Evolutionary conservation across 2,888 invertebrate genomes (phyloP), one percentile per base, ranked within the genome.

Genomic region (Mesodorylaimus sp.): DNA sequence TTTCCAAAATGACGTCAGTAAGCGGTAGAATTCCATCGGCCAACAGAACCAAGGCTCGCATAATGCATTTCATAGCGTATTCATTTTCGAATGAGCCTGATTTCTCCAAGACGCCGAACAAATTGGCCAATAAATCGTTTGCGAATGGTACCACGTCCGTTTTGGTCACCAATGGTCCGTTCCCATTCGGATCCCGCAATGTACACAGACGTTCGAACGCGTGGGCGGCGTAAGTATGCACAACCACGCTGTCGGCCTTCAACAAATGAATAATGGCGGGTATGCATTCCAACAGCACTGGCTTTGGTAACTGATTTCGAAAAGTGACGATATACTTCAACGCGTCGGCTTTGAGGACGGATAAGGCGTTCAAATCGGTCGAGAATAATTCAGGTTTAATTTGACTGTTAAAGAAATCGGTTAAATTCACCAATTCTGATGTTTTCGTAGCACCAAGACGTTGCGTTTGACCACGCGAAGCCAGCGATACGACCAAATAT

Each of bases 241-340:
- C 85, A 5, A 97, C 93, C 43, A 79, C 78, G 65, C 80, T 81
- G 25, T 78, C 76, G 1, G 83, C 76, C 21, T 72, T 68, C 52
- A 95, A 73, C 68, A 86, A 81, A 16, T 77, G 74, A 32, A 88
- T 78, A 59, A 93, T 68, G 53, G 80, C 75, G 0, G 88, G 86
- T 49, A 95, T 68, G 21, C 81, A 76, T 2, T 76, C 75, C 41
- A 80, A 67, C 37, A 93, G 73, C 13, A 81, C 73, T 55, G 85
- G 82, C 45, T 77, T 76, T 0, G 87, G 83, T 54, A 97, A 73
- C 59, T 93, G 77, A 51, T 83, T 83, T 52, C 97, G 77, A 71
- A 97, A 97, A 3, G 85, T 86, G 80, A 95, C 89, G 10, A 95
- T 70, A 66, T 87, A 97, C 67, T 95, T 95, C 48, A 99, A 79